phyloP scores from a whole-genome alignment of 2,113 vertebrate genomes.

The Gracilinanus agilis region DNA sequence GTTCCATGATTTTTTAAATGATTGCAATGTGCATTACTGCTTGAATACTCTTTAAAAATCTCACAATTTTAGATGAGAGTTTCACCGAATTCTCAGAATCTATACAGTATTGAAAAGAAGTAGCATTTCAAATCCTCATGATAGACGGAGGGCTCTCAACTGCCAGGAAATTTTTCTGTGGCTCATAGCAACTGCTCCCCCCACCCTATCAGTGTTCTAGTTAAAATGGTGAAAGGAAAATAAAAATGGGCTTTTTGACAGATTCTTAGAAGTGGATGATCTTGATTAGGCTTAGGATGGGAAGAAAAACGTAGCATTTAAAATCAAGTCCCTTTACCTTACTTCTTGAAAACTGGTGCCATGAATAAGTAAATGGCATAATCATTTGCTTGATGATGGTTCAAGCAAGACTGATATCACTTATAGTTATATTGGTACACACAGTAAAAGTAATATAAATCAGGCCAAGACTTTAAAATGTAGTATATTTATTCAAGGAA shows the following conservation, averaged over 20 bases:
- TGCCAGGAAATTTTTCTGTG: constrained; percentile 69
- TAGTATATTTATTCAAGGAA: constrained; percentile 43
- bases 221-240: constrained; percentile 63
- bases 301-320: constrained; percentile 62
- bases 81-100: constrained; percentile 68
- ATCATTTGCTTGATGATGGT: constrained; percentile 56
- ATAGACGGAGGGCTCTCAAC: constrained; percentile 69
- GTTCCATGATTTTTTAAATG: constrained; percentile 49
- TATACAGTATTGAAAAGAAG: constrained; percentile 68
- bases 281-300: constrained; percentile 46
- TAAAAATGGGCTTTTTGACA: constrained; percentile 60
- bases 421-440: constrained; percentile 14
- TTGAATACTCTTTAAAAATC: constrained; percentile 70
- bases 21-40: constrained; percentile 58
- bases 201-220: constrained; percentile 55
- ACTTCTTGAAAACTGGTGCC: constrained; percentile 62
- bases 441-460: constrained; percentile 18
- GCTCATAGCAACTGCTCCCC: constrained; percentile 71
- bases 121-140: constrained; percentile 67
- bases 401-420: constrained; percentile 12
- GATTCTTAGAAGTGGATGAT: constrained; percentile 53
- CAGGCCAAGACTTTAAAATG: constrained; percentile 25
- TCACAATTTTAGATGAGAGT: constrained; percentile 68
- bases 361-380: constrained; percentile 65
- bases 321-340: constrained; percentile 65